Evolutionary conservation across 23 tunicate genomes (phyloP).

Genomic region (Trididemnum clinides): DNA sequence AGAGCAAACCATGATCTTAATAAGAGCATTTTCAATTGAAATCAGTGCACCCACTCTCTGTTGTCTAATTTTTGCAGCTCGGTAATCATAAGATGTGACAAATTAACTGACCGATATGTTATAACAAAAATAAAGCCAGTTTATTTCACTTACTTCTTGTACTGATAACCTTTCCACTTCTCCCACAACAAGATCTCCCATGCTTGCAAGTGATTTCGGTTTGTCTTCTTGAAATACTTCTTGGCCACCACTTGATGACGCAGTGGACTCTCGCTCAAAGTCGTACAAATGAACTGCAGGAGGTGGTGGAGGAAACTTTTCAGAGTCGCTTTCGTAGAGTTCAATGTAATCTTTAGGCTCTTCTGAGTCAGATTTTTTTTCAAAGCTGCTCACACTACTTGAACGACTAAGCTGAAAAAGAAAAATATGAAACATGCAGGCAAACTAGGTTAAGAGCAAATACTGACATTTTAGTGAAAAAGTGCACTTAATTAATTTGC

Average conservation of each 20-base stretch:
- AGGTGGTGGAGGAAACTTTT: conserved; percentile 24
- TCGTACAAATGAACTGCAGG: conserved; percentile 42
- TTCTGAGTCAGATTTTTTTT: neutral
- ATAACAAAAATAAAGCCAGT: no score
- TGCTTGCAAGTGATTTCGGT: conserved; percentile 29
- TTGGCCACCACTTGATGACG: conserved; percentile 33
- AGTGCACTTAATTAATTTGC: no score
- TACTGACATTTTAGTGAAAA: no score
- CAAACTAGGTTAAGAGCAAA: no score
- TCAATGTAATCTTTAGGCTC: conserved; percentile 12
- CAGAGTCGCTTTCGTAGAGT: conserved; percentile 15
- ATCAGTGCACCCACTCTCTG: no score
- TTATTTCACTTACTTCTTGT: conserved; percentile 45
- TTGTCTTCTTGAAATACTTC: neutral
- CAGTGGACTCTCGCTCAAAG: conserved; percentile 34
- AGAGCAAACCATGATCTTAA: no score
- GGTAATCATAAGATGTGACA: no score
- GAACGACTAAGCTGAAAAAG: neutral
- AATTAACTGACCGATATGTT: no score
- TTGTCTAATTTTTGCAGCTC: no score
- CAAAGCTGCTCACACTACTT: neutral
- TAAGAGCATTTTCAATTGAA: no score
- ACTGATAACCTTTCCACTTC: conserved; percentile 36
- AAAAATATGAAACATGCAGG: no score
- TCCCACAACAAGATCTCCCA: conserved; percentile 53